Evolutionary conservation across 2,113 vertebrate genomes (phyloP).

Genomic region (Pelvicachromis taeniatus): DNA sequence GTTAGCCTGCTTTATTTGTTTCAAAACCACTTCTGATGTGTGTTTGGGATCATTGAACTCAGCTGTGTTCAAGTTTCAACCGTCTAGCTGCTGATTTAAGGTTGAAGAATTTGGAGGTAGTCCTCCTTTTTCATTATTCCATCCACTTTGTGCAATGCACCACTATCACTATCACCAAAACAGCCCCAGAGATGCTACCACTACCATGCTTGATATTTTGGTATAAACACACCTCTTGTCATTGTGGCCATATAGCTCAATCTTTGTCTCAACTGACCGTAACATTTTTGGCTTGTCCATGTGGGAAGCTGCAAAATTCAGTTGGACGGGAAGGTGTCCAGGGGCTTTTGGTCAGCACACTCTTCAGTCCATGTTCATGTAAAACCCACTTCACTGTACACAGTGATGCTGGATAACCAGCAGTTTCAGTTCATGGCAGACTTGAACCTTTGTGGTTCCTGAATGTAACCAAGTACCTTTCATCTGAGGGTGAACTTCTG

Average conservation of each 20-base stretch:
- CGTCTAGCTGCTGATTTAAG: not conserved
- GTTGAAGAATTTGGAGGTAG: not conserved
- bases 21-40: not conserved
- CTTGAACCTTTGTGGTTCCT: not conserved
- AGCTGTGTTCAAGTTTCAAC: not conserved
- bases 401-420: not conserved
- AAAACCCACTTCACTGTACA: not conserved
- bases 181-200: no score
- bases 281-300: not conserved
- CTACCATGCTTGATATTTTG: no score
- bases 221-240: no score
- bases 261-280: no score
- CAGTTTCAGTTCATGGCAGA: not conserved
- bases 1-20: not conserved
- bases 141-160: fast-evolving
- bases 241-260: no score
- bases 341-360: not conserved
- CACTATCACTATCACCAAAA: not conserved
- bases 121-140: not conserved
- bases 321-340: not conserved
- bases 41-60: not conserved
- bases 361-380: not conserved
- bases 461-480: not conserved
- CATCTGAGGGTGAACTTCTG: not conserved
- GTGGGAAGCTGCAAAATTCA: not conserved